Percentiles rank a stretch among this genome's conserved stretches.
These are phyloP conservation scores for Aphelenchoides avenae DNA, from an alignment of 1,140 invertebrate species.

Conservation along the genomic window DNA sequence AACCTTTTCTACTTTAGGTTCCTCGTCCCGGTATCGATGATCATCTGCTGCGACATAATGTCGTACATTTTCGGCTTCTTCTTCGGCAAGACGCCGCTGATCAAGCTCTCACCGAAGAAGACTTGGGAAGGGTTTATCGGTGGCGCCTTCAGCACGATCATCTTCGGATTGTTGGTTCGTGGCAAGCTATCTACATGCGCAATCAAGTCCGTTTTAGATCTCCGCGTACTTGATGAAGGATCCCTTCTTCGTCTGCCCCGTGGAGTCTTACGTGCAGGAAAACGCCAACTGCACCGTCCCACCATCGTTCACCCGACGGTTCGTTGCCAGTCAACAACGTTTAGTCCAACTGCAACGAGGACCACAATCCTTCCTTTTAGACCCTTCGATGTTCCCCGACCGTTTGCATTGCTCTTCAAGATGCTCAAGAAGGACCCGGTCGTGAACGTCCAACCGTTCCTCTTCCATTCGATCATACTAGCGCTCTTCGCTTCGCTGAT, in stretches of 20 bases:
- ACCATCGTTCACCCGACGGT: constrained; percentile 78
- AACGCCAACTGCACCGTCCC: constrained; percentile 83
- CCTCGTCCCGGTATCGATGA: constrained; percentile 94
- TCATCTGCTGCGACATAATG: constrained; percentile 98
- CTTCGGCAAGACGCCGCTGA: constrained; percentile 94
- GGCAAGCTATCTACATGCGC: no score
- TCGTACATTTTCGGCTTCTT: constrained; percentile 99
- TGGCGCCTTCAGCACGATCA: constrained; percentile 84
- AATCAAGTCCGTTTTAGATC: no score
- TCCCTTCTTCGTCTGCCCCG: constrained; percentile 90
- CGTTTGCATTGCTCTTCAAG: constrained; percentile 36
- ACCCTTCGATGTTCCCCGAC: constrained; percentile 47
- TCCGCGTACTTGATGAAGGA: constrained; percentile 83
- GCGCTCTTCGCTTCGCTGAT: constrained; percentile 93
- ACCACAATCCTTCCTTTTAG: no score
- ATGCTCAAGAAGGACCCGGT: constrained; percentile 35
- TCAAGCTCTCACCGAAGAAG: constrained; percentile 96
- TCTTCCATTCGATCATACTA: constrained; percentile 82
- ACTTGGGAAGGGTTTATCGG: constrained; percentile 95
- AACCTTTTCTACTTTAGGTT: constrained; percentile 72
- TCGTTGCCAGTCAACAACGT: no score
- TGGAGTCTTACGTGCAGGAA: constrained; percentile 82
- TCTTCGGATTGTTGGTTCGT: constrained; percentile 77
- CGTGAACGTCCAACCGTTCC: constrained; percentile 83
- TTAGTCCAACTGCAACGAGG: no score